Base-by-base conservation (phyloP, 2,113 vertebrate species). In the Aspidoscelis tigris region DNA sequence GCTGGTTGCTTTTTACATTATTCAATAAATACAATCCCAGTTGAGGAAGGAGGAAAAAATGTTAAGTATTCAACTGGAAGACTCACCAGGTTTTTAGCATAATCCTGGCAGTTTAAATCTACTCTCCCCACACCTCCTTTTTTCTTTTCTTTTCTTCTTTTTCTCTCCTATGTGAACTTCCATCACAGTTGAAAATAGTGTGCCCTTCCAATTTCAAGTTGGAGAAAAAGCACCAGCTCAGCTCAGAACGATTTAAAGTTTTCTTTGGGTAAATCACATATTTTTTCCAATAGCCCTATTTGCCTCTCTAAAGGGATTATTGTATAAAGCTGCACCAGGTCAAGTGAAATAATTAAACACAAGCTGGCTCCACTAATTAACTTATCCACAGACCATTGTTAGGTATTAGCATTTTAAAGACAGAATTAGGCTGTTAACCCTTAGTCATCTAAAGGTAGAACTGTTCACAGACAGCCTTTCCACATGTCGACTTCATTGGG, bases 331-430 rank as follows among this genome's bases (percentile, higher is more conserved):
- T 93, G 86, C 81, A 88, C 81, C 73, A 78, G 93, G 93, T 94
- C 94, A 94, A 93, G 93, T 91, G 93, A 93, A 95, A 94, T 95
- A 93, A 95, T 95, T 93, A 93, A 94, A 91, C 90, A 87, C 92
- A 92, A 89, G 87, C 91, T 93, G 89, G 75, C 78, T 92, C 91
- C 76, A 24, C 91, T 95, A 94, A 95, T 95, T 94, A 94, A 95
- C 91, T 95, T 95, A 94, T 92, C 87, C 91, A 92, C 85, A 94
- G 88, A 92, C 93, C 93, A 92, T 94, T 91, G 90, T 95, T 89
- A 88, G 73, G 89, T 91, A 90, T 89, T 93, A 94, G 91, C 90
- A 87, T 94, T 92, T 92, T 92, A 88, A 92, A 89, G 86, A 84
- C 85, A 78, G 78, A 0, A 70, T 92, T 91, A 78, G 79, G 41